These are phyloP conservation scores for Pseudorectes ferrugineus DNA, from an alignment of 2,113 vertebrate species.

Conservation along the genomic window DNA sequence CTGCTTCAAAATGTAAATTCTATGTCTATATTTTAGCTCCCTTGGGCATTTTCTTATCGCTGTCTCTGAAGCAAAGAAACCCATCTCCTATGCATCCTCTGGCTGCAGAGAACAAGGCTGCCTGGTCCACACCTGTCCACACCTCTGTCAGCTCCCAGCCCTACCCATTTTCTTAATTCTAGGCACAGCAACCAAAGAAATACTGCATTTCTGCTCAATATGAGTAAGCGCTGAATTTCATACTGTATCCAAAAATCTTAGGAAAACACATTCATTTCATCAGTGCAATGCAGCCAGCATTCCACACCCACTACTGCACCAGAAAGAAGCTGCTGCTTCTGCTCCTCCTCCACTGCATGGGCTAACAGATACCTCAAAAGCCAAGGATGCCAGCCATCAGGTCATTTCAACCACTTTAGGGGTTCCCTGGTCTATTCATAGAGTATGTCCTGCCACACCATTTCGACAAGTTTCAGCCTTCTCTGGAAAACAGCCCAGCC, in stretches of 20 bases:
- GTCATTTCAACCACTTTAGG: not conserved
- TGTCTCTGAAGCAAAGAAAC: not conserved
- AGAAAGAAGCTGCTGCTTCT: not conserved
- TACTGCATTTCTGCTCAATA: not conserved
- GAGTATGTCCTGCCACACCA: not conserved
- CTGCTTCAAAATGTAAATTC: not conserved
- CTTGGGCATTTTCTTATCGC: not conserved
- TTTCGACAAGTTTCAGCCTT: not conserved
- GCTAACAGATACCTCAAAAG: not conserved
- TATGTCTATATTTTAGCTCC: not conserved
- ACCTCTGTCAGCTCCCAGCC: not conserved
- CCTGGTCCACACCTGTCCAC: fast-evolving
- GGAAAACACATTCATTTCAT: not conserved
- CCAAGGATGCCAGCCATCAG: not conserved
- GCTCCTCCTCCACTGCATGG: not conserved
- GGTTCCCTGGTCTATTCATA: not conserved
- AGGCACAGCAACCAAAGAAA: not conserved
- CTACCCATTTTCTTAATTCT: not conserved
- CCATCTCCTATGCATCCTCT: not conserved
- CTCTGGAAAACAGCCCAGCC: not conserved
- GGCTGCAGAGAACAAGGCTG: not conserved
- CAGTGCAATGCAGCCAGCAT: not conserved
- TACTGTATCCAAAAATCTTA: not conserved
- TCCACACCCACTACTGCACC: not conserved
- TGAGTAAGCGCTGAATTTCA: not conserved